Evolutionary conservation across 2,888 invertebrate species (phyloP), one percentile per base, ranked within the genome.

Genomic region (Acanthosepion pharaonis): DNA sequence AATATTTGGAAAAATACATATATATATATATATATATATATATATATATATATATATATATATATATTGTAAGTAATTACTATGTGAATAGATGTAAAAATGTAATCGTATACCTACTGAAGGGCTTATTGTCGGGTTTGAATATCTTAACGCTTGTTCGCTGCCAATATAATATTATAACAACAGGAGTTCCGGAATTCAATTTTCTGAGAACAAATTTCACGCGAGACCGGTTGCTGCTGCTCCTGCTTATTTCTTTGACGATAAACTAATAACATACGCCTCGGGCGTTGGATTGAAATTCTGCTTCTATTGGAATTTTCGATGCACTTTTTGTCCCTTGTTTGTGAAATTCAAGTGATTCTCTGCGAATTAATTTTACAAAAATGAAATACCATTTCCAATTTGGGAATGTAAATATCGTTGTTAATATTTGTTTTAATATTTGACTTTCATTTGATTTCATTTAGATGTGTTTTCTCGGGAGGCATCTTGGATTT

Each of bases 381-480:
- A n/a, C 28, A n/a, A 78, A n/a, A 78, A 78, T 78, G 78, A 78
- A 78, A 78, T n/a, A 78, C 78, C 78, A 78, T 78, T 78, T n/a
- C 78, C 78, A 78, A 78, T 78, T 78, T 78, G 78, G 28, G 78
- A 78, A 78, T 78, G 78, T n/a, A 78, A 78, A 78, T 78, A 78
- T 15, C n/a, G 28, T 11, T 11, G 78, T n/a, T 15, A 78, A 78
- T 78, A 78, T 78, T 78, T 78, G 78, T n/a, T 78, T 78, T n/a
- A 59, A n/a, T 78, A 78, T 78, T 28, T 78, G 78, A 78, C n/a
- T 78, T 78, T 78, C n/a, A 78, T 78, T 78, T 78, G 78, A 78
- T 78, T 78, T 78, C n/a, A 78, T 78, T 78, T 78, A 78, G 78
- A 78, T 78, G 78, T 78, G 78, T 78, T n/a, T 78, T 78, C 78